Percentiles rank a stretch among this genome's conserved stretches.
phyloP scores from a whole-genome alignment of 2,888 invertebrate species.

The Meiosimyza decipiens region DNA sequence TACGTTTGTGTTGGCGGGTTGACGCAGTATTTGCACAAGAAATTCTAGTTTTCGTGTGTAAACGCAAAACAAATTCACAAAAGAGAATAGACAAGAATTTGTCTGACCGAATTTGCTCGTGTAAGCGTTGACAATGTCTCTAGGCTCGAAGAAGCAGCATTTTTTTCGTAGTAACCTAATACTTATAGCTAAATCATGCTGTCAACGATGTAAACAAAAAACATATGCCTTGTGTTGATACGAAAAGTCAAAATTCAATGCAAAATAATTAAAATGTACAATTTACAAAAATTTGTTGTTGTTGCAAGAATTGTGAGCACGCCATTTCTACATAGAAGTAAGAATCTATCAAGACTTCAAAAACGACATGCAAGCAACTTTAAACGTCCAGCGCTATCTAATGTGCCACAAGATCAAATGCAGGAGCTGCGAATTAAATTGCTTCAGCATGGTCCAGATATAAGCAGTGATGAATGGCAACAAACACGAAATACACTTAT shows the following conservation, averaged over 20 bases:
- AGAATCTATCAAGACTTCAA: not conserved
- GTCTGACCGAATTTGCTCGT: no score
- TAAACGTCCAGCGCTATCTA: slow-evolving; percentile 47
- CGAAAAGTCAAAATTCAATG: not conserved
- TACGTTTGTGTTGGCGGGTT: no score
- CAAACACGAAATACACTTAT: slow-evolving; percentile 50
- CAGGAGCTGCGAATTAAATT: slow-evolving; percentile 48
- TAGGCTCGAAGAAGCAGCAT: no score
- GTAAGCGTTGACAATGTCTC: no score
- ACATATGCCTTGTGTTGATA: not conserved
- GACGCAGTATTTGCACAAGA: no score
- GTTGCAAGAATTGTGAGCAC: not conserved
- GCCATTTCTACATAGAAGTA: slow-evolving; percentile 10
- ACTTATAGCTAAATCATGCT: no score
- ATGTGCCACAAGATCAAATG: slow-evolving; percentile 48
- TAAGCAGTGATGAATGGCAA: slow-evolving; percentile 55
- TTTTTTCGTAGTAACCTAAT: no score
- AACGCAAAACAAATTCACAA: no score
- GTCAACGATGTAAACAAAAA: slow-evolving; percentile 17
- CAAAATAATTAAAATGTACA: slow-evolving; percentile 21
- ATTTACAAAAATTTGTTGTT: not conserved
- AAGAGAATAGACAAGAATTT: no score
- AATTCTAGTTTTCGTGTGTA: no score
- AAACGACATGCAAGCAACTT: slow-evolving; percentile 47
- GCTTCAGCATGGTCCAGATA: slow-evolving; percentile 43